Evolutionary conservation across 2,888 invertebrate species (phyloP).

Genomic region (Apotomis betuletana): DNA sequence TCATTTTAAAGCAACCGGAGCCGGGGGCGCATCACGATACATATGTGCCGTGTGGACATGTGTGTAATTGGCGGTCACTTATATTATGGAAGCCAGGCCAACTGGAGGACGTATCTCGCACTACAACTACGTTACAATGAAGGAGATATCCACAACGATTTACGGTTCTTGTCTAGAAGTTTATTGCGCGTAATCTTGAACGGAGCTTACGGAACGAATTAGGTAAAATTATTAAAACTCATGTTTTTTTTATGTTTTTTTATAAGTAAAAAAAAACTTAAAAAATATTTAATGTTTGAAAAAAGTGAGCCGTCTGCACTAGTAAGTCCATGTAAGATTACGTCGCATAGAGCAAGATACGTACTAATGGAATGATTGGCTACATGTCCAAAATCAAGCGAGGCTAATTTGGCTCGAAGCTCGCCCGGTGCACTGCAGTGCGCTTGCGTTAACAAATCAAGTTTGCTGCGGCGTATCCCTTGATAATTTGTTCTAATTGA

Average conservation of each 20-base stretch:
- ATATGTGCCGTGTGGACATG: conserved; percentile 44
- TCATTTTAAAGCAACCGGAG: conserved; percentile 16
- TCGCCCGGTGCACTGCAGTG: conserved; percentile 46
- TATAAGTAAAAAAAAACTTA: too few relatives aligned
- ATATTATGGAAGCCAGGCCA: conserved; percentile 38
- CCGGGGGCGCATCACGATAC: conserved; percentile 16
- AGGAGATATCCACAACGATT: neutral
- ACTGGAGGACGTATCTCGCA: conserved; percentile 1
- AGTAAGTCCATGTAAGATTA: neutral
- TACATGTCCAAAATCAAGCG: conserved; percentile 48
- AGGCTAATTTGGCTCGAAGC: conserved; percentile 47
- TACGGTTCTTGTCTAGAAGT: too few relatives aligned
- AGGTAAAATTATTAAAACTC: too few relatives aligned
- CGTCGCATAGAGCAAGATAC: conserved; percentile 14
- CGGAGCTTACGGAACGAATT: too few relatives aligned
- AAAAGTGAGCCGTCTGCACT: neutral
- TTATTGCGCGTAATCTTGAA: too few relatives aligned
- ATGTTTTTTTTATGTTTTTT: too few relatives aligned
- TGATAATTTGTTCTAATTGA: conserved; percentile 86
- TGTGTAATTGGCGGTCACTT: conserved; percentile 42
- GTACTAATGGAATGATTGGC: conserved; percentile 38
- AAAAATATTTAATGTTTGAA: neutral
- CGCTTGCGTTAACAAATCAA: conserved; percentile 77
- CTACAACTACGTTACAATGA: neutral
- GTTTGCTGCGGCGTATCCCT: conserved; percentile 78